A percentile compares a stretch with the other conserved stretches of the same genome.
Evolutionary conservation across 2,888 invertebrate species (phyloP).

Genomic region (Seira musarum): DNA sequence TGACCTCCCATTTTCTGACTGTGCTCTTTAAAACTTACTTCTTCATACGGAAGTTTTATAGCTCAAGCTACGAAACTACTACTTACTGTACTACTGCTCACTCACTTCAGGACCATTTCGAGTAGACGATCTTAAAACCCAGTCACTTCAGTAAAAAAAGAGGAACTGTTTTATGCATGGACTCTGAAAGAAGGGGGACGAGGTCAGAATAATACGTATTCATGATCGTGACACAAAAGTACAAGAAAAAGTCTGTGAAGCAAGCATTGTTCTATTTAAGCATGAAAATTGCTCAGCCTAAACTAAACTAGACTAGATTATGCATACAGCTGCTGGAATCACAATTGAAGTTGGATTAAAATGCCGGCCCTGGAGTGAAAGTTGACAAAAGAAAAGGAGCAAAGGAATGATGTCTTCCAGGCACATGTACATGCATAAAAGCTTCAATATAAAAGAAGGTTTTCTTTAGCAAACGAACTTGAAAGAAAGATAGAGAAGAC

Average conservation of each 20-base stretch:
- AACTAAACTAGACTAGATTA: not conserved
- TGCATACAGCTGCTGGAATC: slow-evolving; percentile 13
- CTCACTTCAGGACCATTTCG: too few species aligned
- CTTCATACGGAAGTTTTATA: slow-evolving; percentile 36
- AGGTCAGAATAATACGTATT: slow-evolving; percentile 35
- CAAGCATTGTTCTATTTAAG: not conserved
- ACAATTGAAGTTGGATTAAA: slow-evolving; percentile 6
- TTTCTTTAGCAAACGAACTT: too few species aligned
- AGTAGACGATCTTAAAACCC: too few species aligned
- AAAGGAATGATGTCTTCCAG: too few species aligned
- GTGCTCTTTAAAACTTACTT: slow-evolving; percentile 32
- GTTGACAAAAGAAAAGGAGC: not conserved
- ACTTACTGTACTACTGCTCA: too few species aligned
- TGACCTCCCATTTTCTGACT: slow-evolving; percentile 8
- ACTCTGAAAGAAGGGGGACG: slow-evolving; percentile 28
- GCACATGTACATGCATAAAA: too few species aligned
- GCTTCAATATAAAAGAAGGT: too few species aligned
- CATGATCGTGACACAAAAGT: slow-evolving; percentile 12
- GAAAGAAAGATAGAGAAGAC: slow-evolving; percentile 14
- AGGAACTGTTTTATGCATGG: slow-evolving; percentile 24
- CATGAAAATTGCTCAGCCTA: not conserved
- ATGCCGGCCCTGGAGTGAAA: not conserved
- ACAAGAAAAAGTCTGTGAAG: slow-evolving; percentile 2
- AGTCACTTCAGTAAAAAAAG: not conserved
- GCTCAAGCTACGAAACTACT: not conserved